A percentile compares a stretch with the other conserved stretches of the same genome.
Evolutionary conservation across 2,888 invertebrate species (phyloP).

Genomic region (Crematogaster levior): DNA sequence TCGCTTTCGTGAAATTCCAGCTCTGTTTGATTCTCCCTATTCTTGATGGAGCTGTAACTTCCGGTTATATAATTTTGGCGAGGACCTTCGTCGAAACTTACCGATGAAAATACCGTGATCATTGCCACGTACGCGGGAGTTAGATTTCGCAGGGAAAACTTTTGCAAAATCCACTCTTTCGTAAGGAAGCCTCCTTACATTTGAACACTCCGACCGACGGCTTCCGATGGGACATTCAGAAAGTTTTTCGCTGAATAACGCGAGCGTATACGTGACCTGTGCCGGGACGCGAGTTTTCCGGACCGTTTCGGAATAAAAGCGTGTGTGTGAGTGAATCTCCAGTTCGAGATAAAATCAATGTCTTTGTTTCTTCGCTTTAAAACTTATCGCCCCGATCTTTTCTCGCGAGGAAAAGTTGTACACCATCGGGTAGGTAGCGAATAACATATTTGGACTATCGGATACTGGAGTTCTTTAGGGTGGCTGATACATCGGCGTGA

Average conservation of each 20-base stretch:
- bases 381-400: neutral
- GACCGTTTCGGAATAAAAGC: slow-evolving; percentile 4
- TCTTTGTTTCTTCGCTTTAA: neutral
- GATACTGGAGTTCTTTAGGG: neutral
- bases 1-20: neutral
- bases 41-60: slow-evolving; percentile 16
- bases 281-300: slow-evolving; percentile 16
- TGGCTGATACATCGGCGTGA: neutral
- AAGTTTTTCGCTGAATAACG: slow-evolving; percentile 61
- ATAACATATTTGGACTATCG: neutral
- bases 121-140: slow-evolving; percentile 41
- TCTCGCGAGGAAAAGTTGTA: neutral
- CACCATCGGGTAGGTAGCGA: neutral
- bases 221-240: slow-evolving; percentile 36
- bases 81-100: neutral
- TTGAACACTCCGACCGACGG: slow-evolving; percentile 37
- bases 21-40: slow-evolving; percentile 17
- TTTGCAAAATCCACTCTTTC: neutral
- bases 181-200: slow-evolving; percentile 15
- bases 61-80: slow-evolving; percentile 12
- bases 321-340: neutral
- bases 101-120: slow-evolving; percentile 12
- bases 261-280: slow-evolving; percentile 7
- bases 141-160: slow-evolving; percentile 12
- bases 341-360: slow-evolving; percentile 9